Percentiles rank a stretch among this genome's conserved stretches.
Conservation (phyloP, 2,888 invertebrate genomes). For the Ichneumoninae sp. region DNA sequence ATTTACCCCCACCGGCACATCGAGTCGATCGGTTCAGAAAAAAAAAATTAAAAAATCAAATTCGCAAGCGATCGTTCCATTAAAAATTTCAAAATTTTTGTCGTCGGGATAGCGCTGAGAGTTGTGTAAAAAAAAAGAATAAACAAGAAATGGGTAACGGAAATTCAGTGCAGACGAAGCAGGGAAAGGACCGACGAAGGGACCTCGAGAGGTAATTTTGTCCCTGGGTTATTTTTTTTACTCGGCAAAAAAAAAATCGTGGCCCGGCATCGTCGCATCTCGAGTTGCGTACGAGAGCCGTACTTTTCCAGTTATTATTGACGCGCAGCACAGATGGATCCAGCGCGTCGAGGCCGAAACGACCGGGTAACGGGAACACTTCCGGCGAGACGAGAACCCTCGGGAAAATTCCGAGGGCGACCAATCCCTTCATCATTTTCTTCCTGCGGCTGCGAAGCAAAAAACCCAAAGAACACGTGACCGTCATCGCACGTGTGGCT, state of each 20-base stretch:
- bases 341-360: slow-evolving; percentile 43
- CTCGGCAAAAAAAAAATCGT: neutral
- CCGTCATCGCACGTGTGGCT: slow-evolving; percentile 78
- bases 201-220: slow-evolving; percentile 65
- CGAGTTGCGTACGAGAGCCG: slow-evolving; percentile 63
- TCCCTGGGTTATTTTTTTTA: slow-evolving; percentile 12
- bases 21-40: slow-evolving; percentile 29
- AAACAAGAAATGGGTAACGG: slow-evolving; percentile 62
- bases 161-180: slow-evolving; percentile 50
- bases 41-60: slow-evolving; percentile 49
- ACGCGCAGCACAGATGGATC: slow-evolving; percentile 74
- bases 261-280: slow-evolving; percentile 49
- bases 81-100: neutral
- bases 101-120: neutral
- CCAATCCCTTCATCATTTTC: slow-evolving; percentile 81
- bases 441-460: slow-evolving; percentile 76
- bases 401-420: slow-evolving; percentile 66
- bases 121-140: neutral
- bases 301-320: slow-evolving; percentile 70
- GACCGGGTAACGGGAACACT: slow-evolving; percentile 32
- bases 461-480: slow-evolving; percentile 76
- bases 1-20: slow-evolving; percentile 35
- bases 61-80: slow-evolving; percentile 41
- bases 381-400: slow-evolving; percentile 26
- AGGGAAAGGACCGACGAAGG: slow-evolving; percentile 50